These are phyloP conservation scores for Buceros bicornis DNA, from an alignment of 2,797 vertebrate genomes.

Conservation along the genomic window DNA sequence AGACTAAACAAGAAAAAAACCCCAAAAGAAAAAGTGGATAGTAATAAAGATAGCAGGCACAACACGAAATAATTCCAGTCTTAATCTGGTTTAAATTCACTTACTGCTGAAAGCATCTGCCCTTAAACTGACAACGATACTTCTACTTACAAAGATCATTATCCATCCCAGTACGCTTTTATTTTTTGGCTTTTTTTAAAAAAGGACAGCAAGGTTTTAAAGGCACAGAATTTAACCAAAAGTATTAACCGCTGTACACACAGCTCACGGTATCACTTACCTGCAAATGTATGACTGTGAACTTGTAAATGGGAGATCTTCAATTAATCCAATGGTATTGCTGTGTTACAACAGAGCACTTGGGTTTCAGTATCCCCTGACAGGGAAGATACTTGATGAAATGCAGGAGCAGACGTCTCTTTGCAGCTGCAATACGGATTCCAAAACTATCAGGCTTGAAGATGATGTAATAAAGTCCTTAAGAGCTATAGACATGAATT, in stretches of 20 bases:
- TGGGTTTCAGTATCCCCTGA: conserved; percentile 75
- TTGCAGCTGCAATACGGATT: conserved; percentile 83
- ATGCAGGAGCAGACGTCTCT: conserved; percentile 67
- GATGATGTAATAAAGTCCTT: conserved; percentile 96
- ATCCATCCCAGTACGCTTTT: neutral
- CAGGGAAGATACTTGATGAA: conserved; percentile 62
- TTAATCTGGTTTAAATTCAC: neutral
- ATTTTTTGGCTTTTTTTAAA: neutral
- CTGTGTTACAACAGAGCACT: conserved; percentile 73
- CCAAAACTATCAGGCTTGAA: conserved; percentile 97
- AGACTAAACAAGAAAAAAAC: neutral
- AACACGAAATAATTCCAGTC: neutral
- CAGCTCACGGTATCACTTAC: conserved; percentile 48
- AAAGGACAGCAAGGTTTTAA: neutral
- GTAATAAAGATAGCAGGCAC: neutral
- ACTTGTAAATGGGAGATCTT: conserved; percentile 59
- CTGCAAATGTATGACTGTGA: conserved; percentile 40
- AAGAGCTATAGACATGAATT: conserved; percentile 96
- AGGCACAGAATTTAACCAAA: neutral
- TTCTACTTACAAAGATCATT: neutral
- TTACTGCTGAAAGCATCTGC: neutral
- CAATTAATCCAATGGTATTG: conserved; percentile 72
- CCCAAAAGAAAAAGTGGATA: neutral
- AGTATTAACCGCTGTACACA: neutral
- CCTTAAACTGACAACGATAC: neutral